These are phyloP conservation scores for Oasisia sp. DNA, from an alignment of 2,888 invertebrate species.

Conservation along the genomic window DNA sequence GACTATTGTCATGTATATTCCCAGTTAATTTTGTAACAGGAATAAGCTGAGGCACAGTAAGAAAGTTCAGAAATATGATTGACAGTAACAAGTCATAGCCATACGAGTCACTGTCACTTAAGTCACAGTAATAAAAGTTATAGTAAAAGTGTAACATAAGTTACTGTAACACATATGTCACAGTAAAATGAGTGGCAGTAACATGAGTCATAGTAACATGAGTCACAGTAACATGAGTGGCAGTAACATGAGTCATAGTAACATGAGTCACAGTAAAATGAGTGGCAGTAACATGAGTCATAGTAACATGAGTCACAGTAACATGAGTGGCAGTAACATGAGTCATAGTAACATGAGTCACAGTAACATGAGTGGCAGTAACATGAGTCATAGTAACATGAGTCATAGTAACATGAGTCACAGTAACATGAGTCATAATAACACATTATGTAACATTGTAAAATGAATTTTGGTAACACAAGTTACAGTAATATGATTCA, in stretches of 20 bases:
- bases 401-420: neutral
- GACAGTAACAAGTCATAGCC: neutral
- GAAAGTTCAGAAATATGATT: neutral
- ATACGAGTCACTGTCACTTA: no score
- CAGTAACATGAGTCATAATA: neutral
- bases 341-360: no score
- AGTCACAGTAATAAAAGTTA: no score
- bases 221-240: neutral
- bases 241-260: neutral
- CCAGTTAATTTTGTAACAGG: neutral
- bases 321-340: neutral
- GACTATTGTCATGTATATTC: no score
- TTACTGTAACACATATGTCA: no score
- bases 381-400: neutral
- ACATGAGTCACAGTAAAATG: neutral
- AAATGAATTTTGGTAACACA: neutral
- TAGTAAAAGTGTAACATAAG: no score
- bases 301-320: no score
- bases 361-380: no score
- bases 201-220: neutral
- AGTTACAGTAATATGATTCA: no score
- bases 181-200: no score
- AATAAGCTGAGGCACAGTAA: neutral
- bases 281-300: no score
- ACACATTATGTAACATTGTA: no score